Base-by-base conservation (phyloP, 1,140 invertebrate genomes). In the Bursaphelenchus mucronatus region DNA sequence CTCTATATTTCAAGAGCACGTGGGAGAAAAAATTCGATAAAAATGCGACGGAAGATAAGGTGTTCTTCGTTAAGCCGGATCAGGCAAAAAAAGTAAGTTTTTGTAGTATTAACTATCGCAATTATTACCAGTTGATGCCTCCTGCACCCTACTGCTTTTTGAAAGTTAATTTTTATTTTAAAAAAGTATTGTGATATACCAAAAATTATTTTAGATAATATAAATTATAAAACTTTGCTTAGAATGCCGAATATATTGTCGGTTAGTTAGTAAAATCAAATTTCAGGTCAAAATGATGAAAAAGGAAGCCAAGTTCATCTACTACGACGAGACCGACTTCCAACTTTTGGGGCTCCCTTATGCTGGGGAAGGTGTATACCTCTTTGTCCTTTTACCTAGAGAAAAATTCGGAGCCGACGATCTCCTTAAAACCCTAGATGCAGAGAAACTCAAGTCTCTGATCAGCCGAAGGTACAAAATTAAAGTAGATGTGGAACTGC, bases 221-320 rank as follows among this genome's bases (percentile, higher is more conserved):
- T 30, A 30, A 30, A 30, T 30, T 30, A 30, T 30, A 30, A 30
- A 30, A 30, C 5, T 5, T 30, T 30, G 30, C 30, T 30, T 30
- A 30, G 5, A 5, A 30, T 30, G 30, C 30, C 30, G 30, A 30
- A 30, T 30, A 30, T 30, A 30, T 30, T 30, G 30, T 30, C 30
- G 30, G 1, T 30, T 30, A 3, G 30, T n/a, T 49, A 19, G 6
- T n/a, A 49, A 49, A n/a, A 49, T n/a, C 47, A 49, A n/a, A 49
- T n/a, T 50, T 50, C 49, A 50, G 49, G 49, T 50, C 49, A 50
- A 15, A 50, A 50, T 50, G 49, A 50, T 50, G 49, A 50, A 50
- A 19, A 50, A 17, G 49, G 19, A 50, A 5, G 19, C 49, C 49
- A 50, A 50, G 49, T 15, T 50, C 15, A 50, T 19, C 47, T 49